Percentiles rank a stretch among this genome's conserved stretches.
Conservation (phyloP, 2,113 vertebrate genomes). For the Terrapene triunguis region DNA sequence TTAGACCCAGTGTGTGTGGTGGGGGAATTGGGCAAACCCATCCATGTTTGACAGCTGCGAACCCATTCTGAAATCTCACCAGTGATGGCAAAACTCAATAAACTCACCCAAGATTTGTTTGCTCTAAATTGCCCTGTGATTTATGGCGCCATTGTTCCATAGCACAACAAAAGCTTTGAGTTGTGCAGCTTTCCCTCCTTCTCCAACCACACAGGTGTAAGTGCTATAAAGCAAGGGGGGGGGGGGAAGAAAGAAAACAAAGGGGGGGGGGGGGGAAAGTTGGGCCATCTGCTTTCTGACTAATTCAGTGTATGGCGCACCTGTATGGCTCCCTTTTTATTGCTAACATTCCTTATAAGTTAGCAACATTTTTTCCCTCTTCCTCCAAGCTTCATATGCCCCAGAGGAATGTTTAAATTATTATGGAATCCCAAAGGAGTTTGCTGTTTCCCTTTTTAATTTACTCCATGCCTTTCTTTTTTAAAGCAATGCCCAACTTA, state of each 20-base stretch:
- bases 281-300: slow-evolving; percentile 26
- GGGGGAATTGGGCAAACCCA: background rate
- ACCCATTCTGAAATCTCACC: background rate
- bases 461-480: slow-evolving; percentile 8
- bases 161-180: background rate
- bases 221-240: background rate
- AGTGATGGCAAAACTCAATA: background rate
- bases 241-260: background rate
- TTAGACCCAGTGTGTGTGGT: background rate
- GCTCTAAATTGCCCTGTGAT: accelerated
- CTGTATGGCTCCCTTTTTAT: background rate
- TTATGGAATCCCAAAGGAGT: slow-evolving; percentile 41
- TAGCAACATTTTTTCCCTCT: background rate
- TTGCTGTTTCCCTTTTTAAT: slow-evolving; percentile 39
- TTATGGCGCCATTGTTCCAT: background rate
- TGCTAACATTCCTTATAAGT: slow-evolving; percentile 7
- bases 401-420: slow-evolving; percentile 52
- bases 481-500: slow-evolving; percentile 29
- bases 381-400: slow-evolving; percentile 25
- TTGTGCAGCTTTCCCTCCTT: background rate
- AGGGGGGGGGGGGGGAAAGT: background rate
- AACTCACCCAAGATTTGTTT: background rate
- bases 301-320: background rate
- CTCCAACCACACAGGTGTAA: background rate
- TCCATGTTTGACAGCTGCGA: accelerated